Base-by-base conservation (phyloP, 2,113 vertebrate species). In the Rhinogobius similis region DNA sequence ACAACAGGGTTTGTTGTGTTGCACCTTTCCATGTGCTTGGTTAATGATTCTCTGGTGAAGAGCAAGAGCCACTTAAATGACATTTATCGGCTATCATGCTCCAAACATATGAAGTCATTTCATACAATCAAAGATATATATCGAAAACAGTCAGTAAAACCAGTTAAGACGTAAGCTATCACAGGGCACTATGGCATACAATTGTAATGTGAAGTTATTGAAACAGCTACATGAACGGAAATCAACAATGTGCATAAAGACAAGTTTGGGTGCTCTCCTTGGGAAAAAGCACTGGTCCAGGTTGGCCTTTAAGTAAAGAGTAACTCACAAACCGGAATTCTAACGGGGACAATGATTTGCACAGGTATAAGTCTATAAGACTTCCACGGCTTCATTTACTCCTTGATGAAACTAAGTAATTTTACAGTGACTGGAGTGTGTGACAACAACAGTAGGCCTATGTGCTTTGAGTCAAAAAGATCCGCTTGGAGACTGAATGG, bases 91-190 rank as follows among this genome's bases (percentile, higher is more conserved):
- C 46, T 61, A 81, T 82, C 81, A 88, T 91, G 87, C 89, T 87
- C 83, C 81, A 78, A 88, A 89, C 82, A 73, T 84, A 86, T 77
- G 78, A 87, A 87, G 76, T 73, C 75, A 74, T 79, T 79, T 88
- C 69, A 84, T 79, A 90, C 86, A 87, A 82, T 87, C 84, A 86
- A 79, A 83, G 78, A 82, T 78, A 84, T 24, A 66, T 61, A 73
- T 81, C 81, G 76, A 87, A 88, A 91, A 89, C 85, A 86, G 82
- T 86, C 68, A 75, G 62, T 70, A 67, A 77, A 77, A 81, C 63
- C 64, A 67, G 66, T 70, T 59, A 59, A n/a, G 81, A 81, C 79
- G 68, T 72, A 82, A 82, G 73, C 80, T 64, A 81, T 72, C 77
- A 86, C 82, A 23, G 70, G 27, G 73, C 39, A 87, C 85, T 73